Conservation (phyloP, 2,888 invertebrate species). For the Argyra leucocephala region DNA sequence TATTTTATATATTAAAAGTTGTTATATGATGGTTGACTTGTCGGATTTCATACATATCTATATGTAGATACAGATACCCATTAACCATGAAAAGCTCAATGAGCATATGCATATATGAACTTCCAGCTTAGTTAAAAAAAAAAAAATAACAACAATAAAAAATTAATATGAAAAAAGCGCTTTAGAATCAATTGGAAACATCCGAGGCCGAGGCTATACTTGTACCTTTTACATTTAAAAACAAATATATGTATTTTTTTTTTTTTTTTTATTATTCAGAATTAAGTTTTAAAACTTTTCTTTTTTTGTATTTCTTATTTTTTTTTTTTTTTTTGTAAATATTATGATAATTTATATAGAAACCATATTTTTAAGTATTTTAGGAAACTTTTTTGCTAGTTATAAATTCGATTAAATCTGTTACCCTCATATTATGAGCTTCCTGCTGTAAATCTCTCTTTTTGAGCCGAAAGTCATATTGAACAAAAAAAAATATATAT, state of each 20-base stretch:
- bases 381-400: conserved; percentile 4
- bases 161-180: background rate
- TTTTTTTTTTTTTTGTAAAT: background rate
- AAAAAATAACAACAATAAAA: background rate
- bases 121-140: background rate
- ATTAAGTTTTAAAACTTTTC: background rate
- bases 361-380: background rate
- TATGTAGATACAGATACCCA: background rate
- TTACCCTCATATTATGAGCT: background rate
- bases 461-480: background rate
- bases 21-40: too few relatives aligned
- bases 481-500: too few relatives aligned
- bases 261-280: too few relatives aligned
- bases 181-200: background rate
- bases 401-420: background rate
- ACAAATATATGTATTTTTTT: too few relatives aligned
- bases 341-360: too few relatives aligned
- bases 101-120: conserved; percentile 1
- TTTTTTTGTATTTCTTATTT: background rate
- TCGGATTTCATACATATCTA: background rate
- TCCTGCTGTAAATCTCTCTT: conserved; percentile 2
- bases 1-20: too few relatives aligned
- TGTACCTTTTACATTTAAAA: background rate
- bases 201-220: background rate
- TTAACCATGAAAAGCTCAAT: conserved; percentile 1